Conservation (phyloP, 1,140 invertebrate genomes). For the Bombus consobrinus region DNA sequence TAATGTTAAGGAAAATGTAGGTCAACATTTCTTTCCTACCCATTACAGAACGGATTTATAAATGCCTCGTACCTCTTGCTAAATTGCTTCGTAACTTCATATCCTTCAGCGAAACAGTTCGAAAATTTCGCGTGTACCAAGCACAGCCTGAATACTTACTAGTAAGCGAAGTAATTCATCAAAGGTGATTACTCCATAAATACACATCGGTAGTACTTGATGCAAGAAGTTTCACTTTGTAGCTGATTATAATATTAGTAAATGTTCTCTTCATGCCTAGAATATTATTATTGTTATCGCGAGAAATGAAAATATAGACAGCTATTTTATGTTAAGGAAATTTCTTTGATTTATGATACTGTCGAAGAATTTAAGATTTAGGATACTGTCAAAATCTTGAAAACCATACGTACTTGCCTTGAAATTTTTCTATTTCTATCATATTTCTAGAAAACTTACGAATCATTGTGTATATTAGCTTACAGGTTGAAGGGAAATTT, state of each 20-base stretch:
- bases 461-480: neutral
- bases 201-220: slow-evolving; percentile 5
- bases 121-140: slow-evolving; percentile 29
- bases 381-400: too few species aligned
- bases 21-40: slow-evolving; percentile 12
- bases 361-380: too few species aligned
- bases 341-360: neutral
- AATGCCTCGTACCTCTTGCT: slow-evolving; percentile 15
- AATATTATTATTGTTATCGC: neutral
- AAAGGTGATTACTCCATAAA: slow-evolving; percentile 39
- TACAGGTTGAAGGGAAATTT: neutral
- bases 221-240: slow-evolving; percentile 7
- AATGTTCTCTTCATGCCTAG: neutral
- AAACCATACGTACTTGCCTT: too few species aligned
- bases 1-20: slow-evolving; percentile 20
- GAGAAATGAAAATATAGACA: neutral
- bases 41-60: neutral
- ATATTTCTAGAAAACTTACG: too few species aligned
- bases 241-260: neutral
- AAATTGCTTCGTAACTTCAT: slow-evolving; percentile 28
- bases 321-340: neutral
- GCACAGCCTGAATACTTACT: slow-evolving; percentile 18
- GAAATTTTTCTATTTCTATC: too few species aligned
- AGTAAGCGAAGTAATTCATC: slow-evolving; percentile 30
- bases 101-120: slow-evolving; percentile 29